Conservation (phyloP, 1,140 invertebrate genomes). For the Cotesia glomerata region DNA sequence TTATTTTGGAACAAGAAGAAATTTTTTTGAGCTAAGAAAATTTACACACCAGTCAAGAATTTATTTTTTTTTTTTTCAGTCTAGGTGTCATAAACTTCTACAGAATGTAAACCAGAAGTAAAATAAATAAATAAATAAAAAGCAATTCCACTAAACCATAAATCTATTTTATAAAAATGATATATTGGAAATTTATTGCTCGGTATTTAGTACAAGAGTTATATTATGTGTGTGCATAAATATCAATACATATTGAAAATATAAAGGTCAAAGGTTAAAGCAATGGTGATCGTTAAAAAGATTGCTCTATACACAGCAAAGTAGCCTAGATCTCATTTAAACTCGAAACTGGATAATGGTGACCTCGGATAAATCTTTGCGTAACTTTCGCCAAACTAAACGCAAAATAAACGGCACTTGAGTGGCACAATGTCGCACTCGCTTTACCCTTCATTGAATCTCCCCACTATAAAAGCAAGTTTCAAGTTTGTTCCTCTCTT, state of each 20-base stretch:
- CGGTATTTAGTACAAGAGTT: no score
- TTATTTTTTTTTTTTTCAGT: no score
- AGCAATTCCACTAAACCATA: no score
- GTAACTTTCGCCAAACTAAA: conserved; percentile 52
- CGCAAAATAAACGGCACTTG: conserved; percentile 41
- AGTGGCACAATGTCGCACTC: conserved; percentile 30
- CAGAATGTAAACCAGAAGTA: no score
- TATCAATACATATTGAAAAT: background rate
- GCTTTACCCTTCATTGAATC: conserved; percentile 12
- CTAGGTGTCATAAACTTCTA: no score
- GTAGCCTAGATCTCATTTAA: conserved; percentile 7
- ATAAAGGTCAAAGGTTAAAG: background rate
- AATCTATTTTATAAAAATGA: no score
- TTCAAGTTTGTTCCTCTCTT: conserved; percentile 2
- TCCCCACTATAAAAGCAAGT: background rate
- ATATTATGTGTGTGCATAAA: no score
- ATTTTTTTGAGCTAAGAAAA: no score
- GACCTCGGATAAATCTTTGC: conserved; percentile 33
- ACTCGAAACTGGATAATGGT: background rate
- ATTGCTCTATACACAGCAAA: background rate
- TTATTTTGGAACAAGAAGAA: no score
- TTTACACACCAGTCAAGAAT: no score
- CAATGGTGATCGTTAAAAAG: background rate
- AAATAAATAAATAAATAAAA: no score
- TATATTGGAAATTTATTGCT: no score